Evolutionary conservation across 92 coral and sea anemone genomes (phyloP).

Genomic region (Umimayanthus chanpuru): DNA sequence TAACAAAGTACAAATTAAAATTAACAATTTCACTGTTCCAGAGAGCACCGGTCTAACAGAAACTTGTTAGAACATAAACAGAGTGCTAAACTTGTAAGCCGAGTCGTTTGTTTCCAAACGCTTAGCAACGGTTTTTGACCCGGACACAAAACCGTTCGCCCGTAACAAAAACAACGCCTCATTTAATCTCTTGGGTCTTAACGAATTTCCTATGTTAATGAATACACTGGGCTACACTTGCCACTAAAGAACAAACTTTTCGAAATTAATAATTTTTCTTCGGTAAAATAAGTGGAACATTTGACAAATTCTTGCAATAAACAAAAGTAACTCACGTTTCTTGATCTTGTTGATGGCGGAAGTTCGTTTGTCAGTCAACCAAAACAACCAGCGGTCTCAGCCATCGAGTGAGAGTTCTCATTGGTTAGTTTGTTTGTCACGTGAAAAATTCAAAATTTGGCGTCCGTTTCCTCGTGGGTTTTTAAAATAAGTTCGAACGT

Average conservation of each 20-base stretch:
- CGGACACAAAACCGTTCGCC: constrained; percentile 14
- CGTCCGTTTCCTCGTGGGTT: constrained; percentile 6
- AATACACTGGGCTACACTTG: background rate
- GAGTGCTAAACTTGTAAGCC: background rate
- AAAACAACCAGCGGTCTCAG: constrained; percentile 32
- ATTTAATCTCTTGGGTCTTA: background rate
- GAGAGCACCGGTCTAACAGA: background rate
- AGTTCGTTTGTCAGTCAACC: background rate
- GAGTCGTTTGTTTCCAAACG: constrained; percentile 53
- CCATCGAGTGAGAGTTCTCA: constrained; percentile 24
- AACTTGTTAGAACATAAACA: background rate
- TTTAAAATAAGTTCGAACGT: constrained; percentile 24
- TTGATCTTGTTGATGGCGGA: too few species aligned
- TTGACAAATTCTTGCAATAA: background rate
- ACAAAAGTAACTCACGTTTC: background rate
- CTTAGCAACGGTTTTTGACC: constrained; percentile 37
- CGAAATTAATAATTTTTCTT: background rate
- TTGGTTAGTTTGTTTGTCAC: constrained; percentile 40
- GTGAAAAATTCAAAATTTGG: constrained; percentile 53
- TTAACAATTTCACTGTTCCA: constrained; percentile 8
- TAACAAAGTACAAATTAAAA: background rate
- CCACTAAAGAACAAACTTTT: background rate
- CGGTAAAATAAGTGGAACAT: background rate
- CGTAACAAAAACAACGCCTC: constrained; percentile 18
- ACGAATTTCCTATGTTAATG: background rate